These are phyloP conservation scores for Drosophila subpulchrella DNA, from an alignment of 1,140 invertebrate genomes.

Conservation along the genomic window DNA sequence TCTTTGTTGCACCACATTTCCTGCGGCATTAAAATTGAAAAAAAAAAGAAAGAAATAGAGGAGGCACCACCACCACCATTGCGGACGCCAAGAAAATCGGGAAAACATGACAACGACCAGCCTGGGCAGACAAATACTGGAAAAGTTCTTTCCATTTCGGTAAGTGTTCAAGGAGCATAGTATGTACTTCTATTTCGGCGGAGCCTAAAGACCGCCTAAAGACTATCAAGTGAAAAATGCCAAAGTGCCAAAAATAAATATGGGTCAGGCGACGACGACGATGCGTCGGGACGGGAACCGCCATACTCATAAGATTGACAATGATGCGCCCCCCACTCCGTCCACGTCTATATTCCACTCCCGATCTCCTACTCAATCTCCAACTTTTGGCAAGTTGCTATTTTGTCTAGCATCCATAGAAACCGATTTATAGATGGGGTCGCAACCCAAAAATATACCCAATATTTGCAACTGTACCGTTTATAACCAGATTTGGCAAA, in stretches of 20 bases:
- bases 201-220: neutral
- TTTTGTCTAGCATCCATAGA: conserved; percentile 20
- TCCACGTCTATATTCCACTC: neutral
- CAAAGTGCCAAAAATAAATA: conserved; percentile 77
- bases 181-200: neutral
- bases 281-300: conserved; percentile 3
- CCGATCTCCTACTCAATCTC: neutral
- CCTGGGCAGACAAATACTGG: conserved; percentile 71
- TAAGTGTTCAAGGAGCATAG: conserved; percentile 35
- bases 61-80: neutral
- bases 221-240: conserved; percentile 24
- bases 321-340: conserved; percentile 12
- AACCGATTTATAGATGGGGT: neutral
- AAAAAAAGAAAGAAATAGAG: conserved; percentile 3
- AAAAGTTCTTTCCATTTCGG: conserved; percentile 79
- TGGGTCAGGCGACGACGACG: conserved; percentile 62
- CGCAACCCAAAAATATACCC: neutral
- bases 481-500: no score
- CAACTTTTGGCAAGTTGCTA: conserved; percentile 30
- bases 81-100: conserved; percentile 1
- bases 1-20: conserved; percentile 53
- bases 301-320: conserved; percentile 37
- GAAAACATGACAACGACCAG: conserved; percentile 71
- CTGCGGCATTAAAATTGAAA: conserved; percentile 22
- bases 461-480: no score